Evolutionary conservation across 2,113 vertebrate genomes (phyloP), one percentile per base, ranked within the genome.

Genomic region (Boulengeromyrus knoepffleri): DNA sequence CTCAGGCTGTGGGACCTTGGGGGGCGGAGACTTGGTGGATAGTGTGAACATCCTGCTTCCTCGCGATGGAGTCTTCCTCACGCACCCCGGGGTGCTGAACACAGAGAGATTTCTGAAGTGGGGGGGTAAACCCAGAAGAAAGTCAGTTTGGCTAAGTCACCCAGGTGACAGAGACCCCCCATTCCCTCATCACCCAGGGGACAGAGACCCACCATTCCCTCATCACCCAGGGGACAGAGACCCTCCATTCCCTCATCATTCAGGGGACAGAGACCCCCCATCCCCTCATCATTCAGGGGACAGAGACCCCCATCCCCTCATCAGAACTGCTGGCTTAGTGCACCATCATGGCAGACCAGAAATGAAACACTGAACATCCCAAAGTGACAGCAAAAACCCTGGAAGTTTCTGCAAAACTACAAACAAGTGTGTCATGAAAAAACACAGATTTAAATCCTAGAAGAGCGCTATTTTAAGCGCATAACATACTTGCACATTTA

Each of bases 31-130:
- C 89, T 98, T 98, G 91, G 96, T 95, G 1, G 98, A 97, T 94
- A 98, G 97, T 2, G 96, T 97, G 93, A 99, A 99, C 97, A 99
- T 98, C 94, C 97, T 98, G 94, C 97, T 97, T 90, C 96, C 97
- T 93, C 97, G 96, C 93, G 97, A 97, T 88, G 97, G 95, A 92
- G 95, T 93, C 95, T 97, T 99, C 94, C 98, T 96, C 93, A 95
- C 96, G 19, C 97, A 95, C 0, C 96, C 97, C 0, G 97, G 98
- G n/a, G 98, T 98, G 92, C 96, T 97, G 94, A 99, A 99, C 91
- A 97, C 96, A 0, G 95, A 95, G 36, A 97, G 95, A 91, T 93
- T 97, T 94, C 98, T 99, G 93, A 42, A 91, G 89, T 17, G 74
- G 80, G 62, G 58, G 24, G 91, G 1, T 31, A 77, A 12, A 88